Base-by-base conservation (phyloP, 2,113 vertebrate species). In the Platichthys flesus region DNA sequence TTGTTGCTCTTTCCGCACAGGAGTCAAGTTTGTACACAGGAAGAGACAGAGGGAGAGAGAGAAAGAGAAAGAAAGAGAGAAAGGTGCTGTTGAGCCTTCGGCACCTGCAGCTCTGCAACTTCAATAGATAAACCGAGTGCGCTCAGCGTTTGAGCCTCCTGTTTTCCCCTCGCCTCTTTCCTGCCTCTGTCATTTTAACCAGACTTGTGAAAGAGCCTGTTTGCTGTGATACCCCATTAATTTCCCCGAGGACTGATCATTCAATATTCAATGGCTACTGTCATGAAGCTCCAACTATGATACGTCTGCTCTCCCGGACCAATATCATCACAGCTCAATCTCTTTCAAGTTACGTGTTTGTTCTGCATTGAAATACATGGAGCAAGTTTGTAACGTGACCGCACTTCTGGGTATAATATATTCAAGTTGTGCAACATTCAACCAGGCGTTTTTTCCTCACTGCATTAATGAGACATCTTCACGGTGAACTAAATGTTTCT, bases 231-330 rank as follows among this genome's bases (percentile, higher is more conserved):
- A 79, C 79, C 70, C 67, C 71, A 85, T 91, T 93, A 89, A 93
- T 94, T 94, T 95, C 93, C 93, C 93, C 70, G 0, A 81, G 74
- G 85, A 63, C 77, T 67, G 85, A 88, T 93, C 85, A 90, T 89
- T 93, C 88, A 93, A 91, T 92, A 94, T 93, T 91, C 94, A 93
- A 85, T 85, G 87, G 83, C 81, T 69, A 73, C 67, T 82, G 81
- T 85, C 88, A 77, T 81, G 78, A 64, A 52, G 79, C 82, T 71
- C 66, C 69, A 67, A 81, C 87, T 81, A 71, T 78, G 72, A 85
- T 52, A 66, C 71, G 62, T 63, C 74, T 77, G 55, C 70, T 68
- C 42, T 72, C 42, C 63, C 81, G 76, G 72, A 86, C 83, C 87
- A 76, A 82, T 88, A 85, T 78, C 72, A 72, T 78, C 74, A 57